Evolutionary conservation across 37 sponge, comb jelly and placozoan species (phyloP).

Genomic region (Beroe forskalii): DNA sequence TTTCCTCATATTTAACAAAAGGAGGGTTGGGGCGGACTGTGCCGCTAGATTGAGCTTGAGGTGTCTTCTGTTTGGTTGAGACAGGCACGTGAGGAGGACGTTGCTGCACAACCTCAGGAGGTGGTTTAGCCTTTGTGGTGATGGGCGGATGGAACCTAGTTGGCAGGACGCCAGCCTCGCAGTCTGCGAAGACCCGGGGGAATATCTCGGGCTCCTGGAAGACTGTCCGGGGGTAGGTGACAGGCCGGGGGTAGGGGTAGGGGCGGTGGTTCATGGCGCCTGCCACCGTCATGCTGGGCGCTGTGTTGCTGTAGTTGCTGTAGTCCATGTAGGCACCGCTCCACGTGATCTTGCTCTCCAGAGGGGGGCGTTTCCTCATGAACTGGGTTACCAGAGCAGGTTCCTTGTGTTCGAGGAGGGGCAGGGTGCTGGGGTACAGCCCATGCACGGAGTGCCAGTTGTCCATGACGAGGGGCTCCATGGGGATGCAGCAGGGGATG

Average conservation of each 20-base stretch:
- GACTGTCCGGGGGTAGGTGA: neutral
- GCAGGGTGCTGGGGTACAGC: slow-evolving; percentile 17
- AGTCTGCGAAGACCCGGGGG: neutral
- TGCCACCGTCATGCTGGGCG: slow-evolving; percentile 17
- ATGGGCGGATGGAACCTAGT: neutral
- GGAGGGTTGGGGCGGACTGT: neutral
- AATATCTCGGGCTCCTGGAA: too few species aligned
- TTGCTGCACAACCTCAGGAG: too few species aligned
- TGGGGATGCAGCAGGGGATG: slow-evolving; percentile 33
- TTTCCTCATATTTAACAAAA: neutral
- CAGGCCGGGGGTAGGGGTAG: neutral
- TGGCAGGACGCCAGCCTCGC: neutral
- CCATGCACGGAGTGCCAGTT: neutral
- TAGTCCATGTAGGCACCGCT: slow-evolving; percentile 5
- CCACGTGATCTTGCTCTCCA: slow-evolving; percentile 48
- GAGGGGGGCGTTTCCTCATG: neutral
- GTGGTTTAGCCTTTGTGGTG: neutral
- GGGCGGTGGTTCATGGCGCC: neutral
- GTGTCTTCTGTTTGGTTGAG: neutral
- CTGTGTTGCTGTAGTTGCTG: neutral
- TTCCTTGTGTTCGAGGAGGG: slow-evolving; percentile 7
- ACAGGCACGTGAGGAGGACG: neutral
- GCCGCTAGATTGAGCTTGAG: neutral
- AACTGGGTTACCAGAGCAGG: too few species aligned
- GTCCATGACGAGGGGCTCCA: neutral